Base-by-base conservation (phyloP, 2,888 invertebrate species). In the Sceliomorpha sp. region DNA sequence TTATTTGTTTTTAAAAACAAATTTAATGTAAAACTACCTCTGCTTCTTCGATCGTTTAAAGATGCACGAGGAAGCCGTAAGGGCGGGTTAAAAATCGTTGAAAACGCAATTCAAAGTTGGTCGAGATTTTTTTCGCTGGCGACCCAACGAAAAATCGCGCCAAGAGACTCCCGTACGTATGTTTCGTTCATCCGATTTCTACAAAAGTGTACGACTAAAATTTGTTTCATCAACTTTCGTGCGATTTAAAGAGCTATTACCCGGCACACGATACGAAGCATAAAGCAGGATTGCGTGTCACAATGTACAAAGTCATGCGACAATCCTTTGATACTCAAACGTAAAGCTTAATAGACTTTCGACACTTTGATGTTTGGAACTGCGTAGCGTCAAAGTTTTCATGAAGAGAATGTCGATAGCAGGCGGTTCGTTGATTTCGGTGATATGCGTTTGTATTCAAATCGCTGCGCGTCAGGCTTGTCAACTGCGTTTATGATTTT, bases 341-440 rank as follows among this genome's bases (percentile, higher is more conserved):
- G 56, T 62, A 51, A 56, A 60, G 64, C 66, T 60, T 64, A 67
- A 72, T 68, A 68, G 60, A 79, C 74, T 78, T 72, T 80, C 76
- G 73, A 76, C 75, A 81, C 81, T 81, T 81, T 81, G 81, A 80
- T 79, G 80, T 81, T 70, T 58, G 48, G 53, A 70, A 60, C 47
- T 64, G 67, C 68, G 74, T 69, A 70, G 75, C 66, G 74, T 78
- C 74, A 68, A 68, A 77, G 80, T 80, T 81, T 80, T 77, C 77
- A 74, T 79, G 77, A 80, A 77, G 75, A 77, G 79, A 80, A 80
- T 74, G 80, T 79, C 80, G 78, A 76, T 71, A 75, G 77, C 80
- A 79, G 75, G 72, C 70, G 74, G 63, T 63, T 56, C 34, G 62
- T 50, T 62, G 62, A 62, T 70, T 67, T 62, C 62, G 36, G 48